These are phyloP conservation scores for Callipepla squamata DNA, from an alignment of 2,113 vertebrate species.

Conservation along the genomic window DNA sequence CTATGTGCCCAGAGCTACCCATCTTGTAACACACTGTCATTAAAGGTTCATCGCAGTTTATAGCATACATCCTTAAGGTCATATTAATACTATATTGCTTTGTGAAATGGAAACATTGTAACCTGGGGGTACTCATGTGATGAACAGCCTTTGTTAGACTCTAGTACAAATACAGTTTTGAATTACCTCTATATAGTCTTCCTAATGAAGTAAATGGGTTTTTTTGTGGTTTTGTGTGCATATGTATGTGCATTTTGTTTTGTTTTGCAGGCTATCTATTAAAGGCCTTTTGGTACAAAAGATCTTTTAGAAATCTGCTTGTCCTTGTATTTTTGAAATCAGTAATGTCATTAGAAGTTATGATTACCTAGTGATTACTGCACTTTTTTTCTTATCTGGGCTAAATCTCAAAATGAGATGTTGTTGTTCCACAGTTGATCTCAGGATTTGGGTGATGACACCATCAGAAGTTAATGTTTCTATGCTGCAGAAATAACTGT, in stretches of 20 bases:
- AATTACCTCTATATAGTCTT: not conserved
- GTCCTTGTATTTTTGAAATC: not conserved
- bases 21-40: not conserved
- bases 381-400: not conserved
- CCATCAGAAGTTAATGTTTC: not conserved
- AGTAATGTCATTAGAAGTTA: not conserved
- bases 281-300: not conserved
- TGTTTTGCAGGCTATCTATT: not conserved
- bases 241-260: not conserved
- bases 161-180: not conserved
- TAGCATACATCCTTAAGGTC: not conserved
- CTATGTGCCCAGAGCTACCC: not conserved
- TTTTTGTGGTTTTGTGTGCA: not conserved
- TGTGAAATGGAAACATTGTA: not conserved
- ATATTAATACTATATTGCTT: not conserved
- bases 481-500: not conserved
- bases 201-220: not conserved
- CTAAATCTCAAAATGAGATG: not conserved
- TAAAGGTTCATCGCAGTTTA: constrained; percentile 32
- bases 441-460: not conserved
- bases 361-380: not conserved
- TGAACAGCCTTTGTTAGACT: not conserved
- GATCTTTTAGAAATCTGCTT: not conserved
- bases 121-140: not conserved
- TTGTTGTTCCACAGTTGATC: not conserved